Percentiles rank a stretch among this genome's conserved stretches.
phyloP scores from a whole-genome alignment of 2,113 vertebrate genomes.

The Epinephelus fuscoguttatus region DNA sequence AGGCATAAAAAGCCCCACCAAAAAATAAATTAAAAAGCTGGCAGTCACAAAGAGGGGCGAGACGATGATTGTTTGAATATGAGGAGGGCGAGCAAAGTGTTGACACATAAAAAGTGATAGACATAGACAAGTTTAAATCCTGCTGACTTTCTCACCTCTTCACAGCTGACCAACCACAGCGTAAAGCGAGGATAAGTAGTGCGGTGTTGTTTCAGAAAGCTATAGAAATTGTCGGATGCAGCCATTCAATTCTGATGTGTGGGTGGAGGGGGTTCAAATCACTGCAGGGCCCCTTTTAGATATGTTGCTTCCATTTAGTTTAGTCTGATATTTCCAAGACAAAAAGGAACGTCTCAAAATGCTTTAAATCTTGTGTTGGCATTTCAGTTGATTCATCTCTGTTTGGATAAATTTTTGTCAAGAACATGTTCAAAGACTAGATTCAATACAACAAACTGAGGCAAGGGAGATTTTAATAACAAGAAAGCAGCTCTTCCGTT shows the following conservation, averaged over 20 bases:
- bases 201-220: background rate
- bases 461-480: background rate
- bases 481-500: background rate
- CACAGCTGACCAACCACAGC: background rate
- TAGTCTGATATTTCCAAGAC: background rate
- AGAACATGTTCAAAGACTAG: constrained; percentile 4
- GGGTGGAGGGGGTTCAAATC: background rate
- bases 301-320: background rate
- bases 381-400: background rate
- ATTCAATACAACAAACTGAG: background rate
- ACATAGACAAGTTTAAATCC: background rate
- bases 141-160: background rate
- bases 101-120: background rate
- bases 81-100: background rate
- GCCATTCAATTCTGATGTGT: too few species aligned
- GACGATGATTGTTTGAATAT: background rate
- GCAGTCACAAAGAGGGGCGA: background rate
- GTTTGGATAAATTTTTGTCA: background rate
- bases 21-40: background rate
- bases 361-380: background rate
- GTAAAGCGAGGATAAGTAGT: background rate
- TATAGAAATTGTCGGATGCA: background rate
- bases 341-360: background rate
- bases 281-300: background rate
- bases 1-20: background rate